Evolutionary conservation across 2,797 vertebrate genomes (phyloP).

Genomic region (Poecile montanus): DNA sequence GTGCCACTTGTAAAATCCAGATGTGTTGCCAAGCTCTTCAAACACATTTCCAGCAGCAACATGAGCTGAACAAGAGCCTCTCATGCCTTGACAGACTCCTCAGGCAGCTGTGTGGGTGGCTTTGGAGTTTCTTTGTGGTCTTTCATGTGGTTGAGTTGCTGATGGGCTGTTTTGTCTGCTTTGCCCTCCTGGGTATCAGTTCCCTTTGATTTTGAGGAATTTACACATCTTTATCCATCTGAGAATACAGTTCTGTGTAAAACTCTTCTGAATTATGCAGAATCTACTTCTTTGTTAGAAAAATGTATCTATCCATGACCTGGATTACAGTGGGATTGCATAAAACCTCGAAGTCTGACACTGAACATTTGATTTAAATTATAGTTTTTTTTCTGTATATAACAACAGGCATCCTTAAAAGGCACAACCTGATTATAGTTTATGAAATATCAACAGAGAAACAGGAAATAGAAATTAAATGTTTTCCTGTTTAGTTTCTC

Average conservation of each 20-base stretch:
- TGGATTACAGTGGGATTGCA: background rate
- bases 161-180: conserved; percentile 68
- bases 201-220: conserved; percentile 66
- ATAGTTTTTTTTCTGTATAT: background rate
- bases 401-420: background rate
- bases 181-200: conserved; percentile 62
- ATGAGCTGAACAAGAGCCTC: conserved; percentile 51
- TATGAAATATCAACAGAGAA: background rate
- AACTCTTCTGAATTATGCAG: conserved; percentile 59
- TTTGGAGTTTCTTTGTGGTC: conserved; percentile 61
- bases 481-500: background rate
- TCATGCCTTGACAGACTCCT: conserved; percentile 65
- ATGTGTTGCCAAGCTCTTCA: conserved; percentile 62
- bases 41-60: conserved; percentile 62
- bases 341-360: background rate
- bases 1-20: conserved; percentile 57
- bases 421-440: background rate
- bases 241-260: conserved; percentile 55
- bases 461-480: background rate
- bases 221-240: conserved; percentile 65
- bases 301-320: background rate
- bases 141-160: conserved; percentile 74
- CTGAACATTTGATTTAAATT: background rate
- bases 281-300: conserved; percentile 27
- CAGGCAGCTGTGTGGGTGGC: conserved; percentile 61